These are phyloP conservation scores for Nephrotoma guestfalica DNA, from an alignment of 2,888 invertebrate genomes.

Conservation along the genomic window DNA sequence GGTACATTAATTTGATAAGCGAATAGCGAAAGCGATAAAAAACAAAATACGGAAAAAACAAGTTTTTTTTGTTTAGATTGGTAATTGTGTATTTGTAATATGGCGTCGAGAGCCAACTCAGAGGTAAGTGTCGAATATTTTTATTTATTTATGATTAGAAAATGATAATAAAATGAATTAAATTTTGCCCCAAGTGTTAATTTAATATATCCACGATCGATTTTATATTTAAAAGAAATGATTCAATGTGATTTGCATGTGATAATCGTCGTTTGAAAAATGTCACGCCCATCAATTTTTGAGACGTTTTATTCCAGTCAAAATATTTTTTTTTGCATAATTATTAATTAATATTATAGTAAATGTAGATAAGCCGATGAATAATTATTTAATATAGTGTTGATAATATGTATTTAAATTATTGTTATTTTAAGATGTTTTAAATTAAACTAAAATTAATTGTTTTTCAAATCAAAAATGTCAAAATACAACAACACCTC, in stretches of 20 bases:
- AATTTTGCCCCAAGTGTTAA: not conserved
- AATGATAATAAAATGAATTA: not conserved
- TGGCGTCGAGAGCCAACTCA: slow-evolving; percentile 4
- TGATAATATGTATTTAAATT: not conserved
- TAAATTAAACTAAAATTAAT: not conserved
- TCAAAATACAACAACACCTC: not conserved
- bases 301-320: not conserved
- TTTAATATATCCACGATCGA: not conserved
- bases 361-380: not conserved
- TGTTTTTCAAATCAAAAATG: not conserved
- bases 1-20: not conserved
- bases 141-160: not conserved
- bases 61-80: not conserved
- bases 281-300: not conserved
- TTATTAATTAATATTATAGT: not conserved
- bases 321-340: not conserved
- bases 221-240: not conserved
- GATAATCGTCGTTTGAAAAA: not conserved
- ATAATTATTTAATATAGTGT: not conserved
- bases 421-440: not conserved
- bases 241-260: not conserved
- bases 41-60: not conserved
- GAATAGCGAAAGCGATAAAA: too few species aligned
- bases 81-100: slow-evolving; percentile 2
- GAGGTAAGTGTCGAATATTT: slow-evolving; percentile 1